Percentiles rank a stretch among this genome's conserved stretches.
Conservation (phyloP, 30 jellyfish, hydroid and myxozoan genomes). For the Phacellophora camtschatica region DNA sequence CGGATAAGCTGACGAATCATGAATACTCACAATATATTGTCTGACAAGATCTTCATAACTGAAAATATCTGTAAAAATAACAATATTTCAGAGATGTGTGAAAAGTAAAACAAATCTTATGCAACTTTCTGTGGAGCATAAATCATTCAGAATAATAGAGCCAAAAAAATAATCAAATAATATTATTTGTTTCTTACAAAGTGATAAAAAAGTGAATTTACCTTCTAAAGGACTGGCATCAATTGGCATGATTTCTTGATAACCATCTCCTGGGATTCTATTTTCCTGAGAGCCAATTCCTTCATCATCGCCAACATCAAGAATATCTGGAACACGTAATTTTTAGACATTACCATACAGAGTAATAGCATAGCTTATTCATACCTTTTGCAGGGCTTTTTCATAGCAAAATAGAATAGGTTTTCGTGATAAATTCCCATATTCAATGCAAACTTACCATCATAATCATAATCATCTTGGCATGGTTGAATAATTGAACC, state of each 20-base stretch:
- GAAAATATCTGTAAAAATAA: too few relatives aligned
- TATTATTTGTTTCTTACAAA: too few relatives aligned
- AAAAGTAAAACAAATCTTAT: not conserved
- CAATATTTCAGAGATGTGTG: too few relatives aligned
- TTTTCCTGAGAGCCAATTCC: conserved; percentile 6
- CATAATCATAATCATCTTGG: conserved; percentile 25
- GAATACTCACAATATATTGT: conserved; percentile 34
- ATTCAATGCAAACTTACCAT: not conserved
- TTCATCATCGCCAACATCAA: not conserved
- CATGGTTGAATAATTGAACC: conserved; percentile 14
- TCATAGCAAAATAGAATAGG: too few relatives aligned
- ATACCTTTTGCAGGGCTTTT: too few relatives aligned
- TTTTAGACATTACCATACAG: not conserved
- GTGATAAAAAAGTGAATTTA: not conserved
- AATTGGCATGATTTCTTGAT: not conserved
- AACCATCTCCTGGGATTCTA: not conserved
- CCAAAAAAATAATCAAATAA: not conserved
- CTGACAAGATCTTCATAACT: conserved; percentile 54
- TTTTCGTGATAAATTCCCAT: too few relatives aligned
- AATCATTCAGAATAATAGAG: not conserved
- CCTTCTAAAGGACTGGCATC: not conserved
- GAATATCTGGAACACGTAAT: not conserved
- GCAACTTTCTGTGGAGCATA: not conserved
- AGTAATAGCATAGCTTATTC: too few relatives aligned
- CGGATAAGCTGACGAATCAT: too few relatives aligned